Evolutionary conservation across 2,113 vertebrate genomes (phyloP).

Genomic region (Rhinopomastus cyanomelas): DNA sequence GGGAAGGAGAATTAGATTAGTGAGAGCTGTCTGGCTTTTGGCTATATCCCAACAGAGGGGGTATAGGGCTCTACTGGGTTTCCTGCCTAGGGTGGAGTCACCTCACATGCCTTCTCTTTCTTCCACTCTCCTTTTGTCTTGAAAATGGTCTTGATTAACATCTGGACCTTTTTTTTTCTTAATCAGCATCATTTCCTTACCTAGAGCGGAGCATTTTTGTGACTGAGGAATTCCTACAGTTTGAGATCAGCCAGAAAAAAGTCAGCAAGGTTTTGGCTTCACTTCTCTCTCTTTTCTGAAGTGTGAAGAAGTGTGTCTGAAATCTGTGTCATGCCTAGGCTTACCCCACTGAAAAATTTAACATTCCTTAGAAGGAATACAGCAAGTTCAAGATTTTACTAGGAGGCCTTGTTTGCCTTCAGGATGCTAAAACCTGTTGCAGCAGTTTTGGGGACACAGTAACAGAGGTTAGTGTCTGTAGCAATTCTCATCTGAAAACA

Average conservation of each 20-base stretch:
- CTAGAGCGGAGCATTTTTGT: slow-evolving; percentile 15
- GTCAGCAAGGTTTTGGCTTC: slow-evolving; percentile 41
- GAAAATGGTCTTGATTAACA: slow-evolving; percentile 36
- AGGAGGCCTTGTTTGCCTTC: neutral
- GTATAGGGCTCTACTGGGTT: neutral
- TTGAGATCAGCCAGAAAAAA: slow-evolving; percentile 56
- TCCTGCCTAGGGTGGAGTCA: slow-evolving; percentile 20
- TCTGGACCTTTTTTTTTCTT: slow-evolving; percentile 50
- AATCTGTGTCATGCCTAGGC: neutral
- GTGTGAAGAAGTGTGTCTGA: slow-evolving; percentile 38
- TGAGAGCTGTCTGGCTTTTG: neutral
- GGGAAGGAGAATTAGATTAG: neutral
- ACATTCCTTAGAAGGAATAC: neutral
- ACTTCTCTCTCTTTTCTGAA: neutral
- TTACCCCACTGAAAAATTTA: neutral
- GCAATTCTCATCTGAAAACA: neutral
- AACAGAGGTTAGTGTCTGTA: neutral
- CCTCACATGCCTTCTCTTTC: neutral
- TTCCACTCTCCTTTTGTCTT: slow-evolving; percentile 2
- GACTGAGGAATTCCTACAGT: slow-evolving; percentile 58
- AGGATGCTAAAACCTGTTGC: neutral
- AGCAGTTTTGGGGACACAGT: neutral
- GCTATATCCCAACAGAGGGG: neutral
- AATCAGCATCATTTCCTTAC: slow-evolving; percentile 53
- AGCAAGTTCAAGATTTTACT: neutral